Evolutionary conservation across 53 echinoderm and acorn worm genomes (phyloP), one percentile per base, ranked within the genome.

Genomic region (Echinarachnius parma): DNA sequence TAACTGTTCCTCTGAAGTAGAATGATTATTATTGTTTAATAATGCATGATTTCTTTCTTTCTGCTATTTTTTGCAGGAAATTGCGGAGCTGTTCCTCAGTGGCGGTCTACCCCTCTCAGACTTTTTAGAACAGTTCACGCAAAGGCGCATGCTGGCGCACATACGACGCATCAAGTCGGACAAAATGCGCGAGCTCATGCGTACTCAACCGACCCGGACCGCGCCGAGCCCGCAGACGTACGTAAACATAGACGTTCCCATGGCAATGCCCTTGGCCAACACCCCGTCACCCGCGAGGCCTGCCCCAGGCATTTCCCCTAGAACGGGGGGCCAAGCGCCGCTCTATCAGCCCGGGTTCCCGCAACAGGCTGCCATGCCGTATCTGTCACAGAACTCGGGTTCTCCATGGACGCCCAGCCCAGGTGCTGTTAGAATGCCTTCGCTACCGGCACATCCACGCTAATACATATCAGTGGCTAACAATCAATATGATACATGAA

Each of bases 151-250:
- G 57, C 57, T 62, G 42, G 87, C 90, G 33, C 90, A 95, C 37
- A 19, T 91, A 21, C 53, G 84, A 28, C 87, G 87, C 60, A 95
- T 91, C 55, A 90, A 95, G 61, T 77, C 96, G 0, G 96, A 95
- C 48, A 87, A 95, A 78, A 87, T 95, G 84, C 77, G 55, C 35
- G 90, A 95, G 63, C 62, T 95, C 0, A 26, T 87, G 26, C 57
- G 28, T 18, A 75, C 60, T 9, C 16, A 50, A 53, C 29, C 74
- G 23, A 63, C 49, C 35, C 2, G 5, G 25, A 44, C 64, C 0
- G 28, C 46, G 14, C 46, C 66, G 4, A 2, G 46, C 4, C 52
- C 52, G 4, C 52, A 50, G 9, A 22, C 47, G n/a, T 9, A 13
- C 7, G 13, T 42, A 13, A 9, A 42, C n/a, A n/a, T n/a, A n/a